Base-by-base conservation (phyloP, 1,140 invertebrate genomes). In the Ganaspis sp. region DNA sequence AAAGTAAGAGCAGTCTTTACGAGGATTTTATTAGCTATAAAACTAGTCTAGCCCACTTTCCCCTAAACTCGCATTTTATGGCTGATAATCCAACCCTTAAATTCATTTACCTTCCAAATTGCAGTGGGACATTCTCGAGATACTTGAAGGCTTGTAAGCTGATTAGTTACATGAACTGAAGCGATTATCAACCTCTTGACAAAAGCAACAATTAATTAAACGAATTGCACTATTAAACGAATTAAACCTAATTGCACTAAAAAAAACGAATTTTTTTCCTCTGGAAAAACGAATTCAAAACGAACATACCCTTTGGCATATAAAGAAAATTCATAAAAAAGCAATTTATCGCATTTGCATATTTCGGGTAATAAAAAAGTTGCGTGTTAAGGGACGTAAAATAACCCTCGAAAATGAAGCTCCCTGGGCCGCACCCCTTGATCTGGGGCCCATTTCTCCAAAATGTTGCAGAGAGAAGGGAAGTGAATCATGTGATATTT, bases 31-130 rank as follows among this genome's bases (percentile, higher is more conserved):
- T 26, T 64, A 29, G 12, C 58, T 26, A 64, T 29, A 64, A 64
- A n/a, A 64, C 23, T 29, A 64, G 58, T 64, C 58, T 64, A 64
- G 23, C 58, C 23, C 23, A 64, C 21, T 29, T 64, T 64, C 58
- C 58, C 58, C 58, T 64, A n/a, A 64, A 64, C 29, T 64, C 23
- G 58, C 58, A 29, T 64, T 64, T 64, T 64, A 64, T 64, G 58
- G 26, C 58, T 64, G n/a, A 64, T 64, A 64, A 64, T 26, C 58
- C 58, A 26, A 34, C 58, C 58, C 26, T 29, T 29, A 64, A 64
- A 64, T 64, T 64, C 15, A 64, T 29, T 64, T 64, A 29, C 58
- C 58, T 34, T 29, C 21, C 58, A 15, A 64, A 64, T 26, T 54
- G 58, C 23, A 64, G 29, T 29, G 58, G 15, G 4, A 23, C 19